Base-by-base conservation (phyloP, 2,888 invertebrate genomes). In the Oxycera nigricornis region DNA sequence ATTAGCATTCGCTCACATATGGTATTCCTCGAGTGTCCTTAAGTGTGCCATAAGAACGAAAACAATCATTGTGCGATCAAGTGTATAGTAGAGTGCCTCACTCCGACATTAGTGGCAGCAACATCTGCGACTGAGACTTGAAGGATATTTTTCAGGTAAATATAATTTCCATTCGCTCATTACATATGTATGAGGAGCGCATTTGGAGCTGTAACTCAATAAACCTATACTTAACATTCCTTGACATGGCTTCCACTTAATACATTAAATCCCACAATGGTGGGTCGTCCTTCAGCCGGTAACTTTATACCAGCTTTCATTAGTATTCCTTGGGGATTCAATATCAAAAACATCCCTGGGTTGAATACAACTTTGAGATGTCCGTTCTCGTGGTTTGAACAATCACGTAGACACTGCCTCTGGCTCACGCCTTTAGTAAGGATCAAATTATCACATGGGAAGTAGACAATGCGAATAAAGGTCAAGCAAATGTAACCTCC, bases 1-100 rank as follows among this genome's bases (percentile, higher is more conserved):
- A n/a, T n/a, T n/a, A n/a, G n/a, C n/a, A n/a, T n/a, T n/a, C 20
- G 41, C 1, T 65, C 65, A 39, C 65, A 65, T 65, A 65, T 65
- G 65, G 35, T 62, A 20, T 31, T 2, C 20, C 30, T n/a, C 14
- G 2, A 9, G 20, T 65, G 65, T 30, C 65, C n/a, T 22, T 41
- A 65, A 31, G 35, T 39, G 65, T 24, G 41, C 35, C n/a, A 55
- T 46, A 57, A 24, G 52, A 55, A 55, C 24, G n/a, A 17, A 11
- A 61, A 17, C 61, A 31, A 61, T 14, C 35, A 35, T 6, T 7
- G 46, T 46, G 46, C 2, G 11, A 26, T 24, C 11, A 26, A 57
- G 26, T 57, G 57, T 7, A 9, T 26, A 22, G 57, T 57, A 28
- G 57, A 26, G 28, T 14, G 31, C 30, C 28, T 2, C 28, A 59